Evolutionary conservation across 2,797 vertebrate genomes (phyloP).

Genomic region (Melanotaenia boesemani): DNA sequence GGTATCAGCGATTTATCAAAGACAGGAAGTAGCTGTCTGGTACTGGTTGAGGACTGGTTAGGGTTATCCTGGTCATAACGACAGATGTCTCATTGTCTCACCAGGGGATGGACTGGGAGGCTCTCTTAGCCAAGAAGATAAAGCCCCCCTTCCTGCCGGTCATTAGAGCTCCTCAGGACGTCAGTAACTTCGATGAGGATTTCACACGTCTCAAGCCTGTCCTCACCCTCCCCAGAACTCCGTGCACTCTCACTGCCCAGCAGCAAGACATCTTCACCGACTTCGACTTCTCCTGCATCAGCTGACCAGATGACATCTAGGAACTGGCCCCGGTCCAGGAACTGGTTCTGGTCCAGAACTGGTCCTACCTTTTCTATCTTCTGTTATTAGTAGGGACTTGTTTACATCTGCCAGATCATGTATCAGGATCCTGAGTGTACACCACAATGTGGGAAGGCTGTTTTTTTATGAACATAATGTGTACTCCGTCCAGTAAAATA

Average conservation of each 20-base stretch:
- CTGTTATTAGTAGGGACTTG: neutral
- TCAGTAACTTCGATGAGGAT: constrained; percentile 93
- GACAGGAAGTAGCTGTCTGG: too few species aligned
- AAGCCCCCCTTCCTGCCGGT: constrained; percentile 90
- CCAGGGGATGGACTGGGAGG: constrained; percentile 88
- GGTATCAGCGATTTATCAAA: too few species aligned
- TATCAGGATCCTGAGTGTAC: too few species aligned
- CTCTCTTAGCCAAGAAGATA: constrained; percentile 85
- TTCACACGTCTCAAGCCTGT: constrained; percentile 90
- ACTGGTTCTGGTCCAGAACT: too few species aligned
- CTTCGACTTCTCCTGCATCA: constrained; percentile 90
- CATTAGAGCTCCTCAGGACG: constrained; percentile 82
- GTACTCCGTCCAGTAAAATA: neutral
- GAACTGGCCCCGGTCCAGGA: too few species aligned
- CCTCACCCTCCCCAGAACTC: constrained; percentile 86
- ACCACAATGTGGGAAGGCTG: too few species aligned
- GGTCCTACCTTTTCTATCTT: too few species aligned
- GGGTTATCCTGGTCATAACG: neutral
- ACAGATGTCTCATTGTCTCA: neutral
- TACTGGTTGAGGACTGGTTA: too few species aligned
- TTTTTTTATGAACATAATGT: neutral
- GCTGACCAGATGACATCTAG: constrained; percentile 50
- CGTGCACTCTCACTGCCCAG: constrained; percentile 75
- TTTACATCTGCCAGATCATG: neutral
- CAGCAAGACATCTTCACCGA: constrained; percentile 90